Evolutionary conservation across 2,888 invertebrate genomes (phyloP), one percentile per base, ranked within the genome.

Genomic region (Volucella zonaria): DNA sequence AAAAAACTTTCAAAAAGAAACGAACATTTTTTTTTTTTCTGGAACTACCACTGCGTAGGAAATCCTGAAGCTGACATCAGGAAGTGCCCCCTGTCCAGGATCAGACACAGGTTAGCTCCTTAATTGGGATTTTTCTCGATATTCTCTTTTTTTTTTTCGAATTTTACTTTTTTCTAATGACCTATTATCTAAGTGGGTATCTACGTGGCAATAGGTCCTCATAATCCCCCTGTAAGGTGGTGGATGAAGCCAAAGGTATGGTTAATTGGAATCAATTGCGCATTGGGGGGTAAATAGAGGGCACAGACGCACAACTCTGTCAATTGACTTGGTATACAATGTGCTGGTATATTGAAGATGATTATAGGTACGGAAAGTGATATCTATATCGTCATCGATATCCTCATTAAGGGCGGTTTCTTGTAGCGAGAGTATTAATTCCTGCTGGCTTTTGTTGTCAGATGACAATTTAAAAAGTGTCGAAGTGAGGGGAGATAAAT

Each of bases 181-280:
- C 56, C 83, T 61, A 77, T 77, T 71, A 76, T 80, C 61, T 61
- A 66, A 66, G 68, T 47, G 52, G 54, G 68, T 58, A 64, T 59
- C 66, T 51, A 61, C 45, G 70, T 67, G 18, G 62, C 42, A 64
- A 15, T 75, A 49, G 66, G 49, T 66, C 59, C 58, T 74, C 31
- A 49, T 61, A 51, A 45, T 47, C 38, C 38, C 43, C 14, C 11
- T 51, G 52, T 73, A 40, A 61, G 74, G 66, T 23, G 40, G 49
- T 52, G 56, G 58, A 49, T 14, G 49, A 45, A 40, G 49, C 59
- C 14, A 73, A 59, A 52, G 58, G 38, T 14, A 54, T 56, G 64
- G 43, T 83, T 83, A 83, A 83, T 79, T 83, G 82, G 79, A 83
- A 70, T 79, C 79, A 66, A 83, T 83, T 59, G 79, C 82, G 70